Evolutionary conservation across 2,797 vertebrate species (phyloP).

Genomic region (Sphaeramia orbicularis): DNA sequence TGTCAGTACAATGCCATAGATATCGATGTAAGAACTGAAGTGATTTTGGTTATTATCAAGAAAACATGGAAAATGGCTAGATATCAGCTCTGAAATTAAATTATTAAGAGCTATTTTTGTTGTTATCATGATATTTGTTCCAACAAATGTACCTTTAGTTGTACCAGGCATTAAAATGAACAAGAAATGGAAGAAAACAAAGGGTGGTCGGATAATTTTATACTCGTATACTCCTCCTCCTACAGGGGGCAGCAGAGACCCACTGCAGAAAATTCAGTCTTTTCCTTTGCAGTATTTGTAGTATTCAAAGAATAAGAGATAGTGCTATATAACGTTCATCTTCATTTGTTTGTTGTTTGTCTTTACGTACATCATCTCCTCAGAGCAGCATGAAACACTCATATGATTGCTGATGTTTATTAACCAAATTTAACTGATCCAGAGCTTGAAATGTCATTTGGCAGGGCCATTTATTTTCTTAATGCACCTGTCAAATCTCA

Average conservation of each 20-base stretch:
- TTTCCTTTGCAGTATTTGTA: slow-evolving; percentile 15
- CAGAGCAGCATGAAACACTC: slow-evolving; percentile 14
- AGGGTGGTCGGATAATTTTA: too few species aligned
- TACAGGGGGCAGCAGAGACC: slow-evolving; percentile 64
- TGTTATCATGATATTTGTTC: too few species aligned
- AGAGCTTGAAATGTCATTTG: slow-evolving; percentile 49
- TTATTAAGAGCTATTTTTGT: too few species aligned
- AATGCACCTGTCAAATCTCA: slow-evolving; percentile 53
- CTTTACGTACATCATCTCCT: slow-evolving; percentile 30
- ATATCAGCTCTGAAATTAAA: too few species aligned
- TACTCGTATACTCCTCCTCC: slow-evolving; percentile 9
- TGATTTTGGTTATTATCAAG: too few species aligned
- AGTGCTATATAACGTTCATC: slow-evolving; percentile 29
- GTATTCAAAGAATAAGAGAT: slow-evolving; percentile 27
- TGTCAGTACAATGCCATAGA: too few species aligned
- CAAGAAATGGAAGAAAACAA: too few species aligned
- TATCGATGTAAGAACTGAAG: too few species aligned
- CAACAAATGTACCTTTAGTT: too few species aligned
- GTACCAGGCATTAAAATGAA: too few species aligned
- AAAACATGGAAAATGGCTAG: too few species aligned
- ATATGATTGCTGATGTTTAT: slow-evolving; percentile 48
- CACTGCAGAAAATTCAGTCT: not conserved
- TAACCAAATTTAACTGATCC: slow-evolving; percentile 40
- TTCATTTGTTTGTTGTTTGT: slow-evolving; percentile 34
- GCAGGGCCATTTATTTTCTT: slow-evolving; percentile 50